Evolutionary conservation across 37 sponge, comb jelly and placozoan genomes (phyloP), one percentile per base, ranked within the genome.

Genomic region (Oopsacas minuta): DNA sequence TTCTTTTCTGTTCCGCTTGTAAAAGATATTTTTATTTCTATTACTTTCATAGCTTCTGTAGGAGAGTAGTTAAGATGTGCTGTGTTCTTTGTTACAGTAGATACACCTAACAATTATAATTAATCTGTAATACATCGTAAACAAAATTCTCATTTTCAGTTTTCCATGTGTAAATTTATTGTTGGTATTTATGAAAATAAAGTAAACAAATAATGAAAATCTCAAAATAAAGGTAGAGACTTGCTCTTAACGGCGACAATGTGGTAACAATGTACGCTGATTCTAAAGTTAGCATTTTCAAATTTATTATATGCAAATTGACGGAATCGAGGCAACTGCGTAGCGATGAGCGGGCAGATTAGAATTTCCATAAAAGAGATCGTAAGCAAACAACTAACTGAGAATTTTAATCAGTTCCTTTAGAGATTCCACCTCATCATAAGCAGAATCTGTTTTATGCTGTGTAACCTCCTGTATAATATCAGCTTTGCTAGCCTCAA

Each of bases 1-100:
- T 10, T 61, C 75, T 34, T n/a, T 12, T 61, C 75, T 12, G 75
- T 61, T 25, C 75, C 75, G 20, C 22, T 10, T 10, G 75, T 20
- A n/a, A 61, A 61, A 25, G 75, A 25, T 10, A 61, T 61, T n/a
- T 61, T 61, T 61, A 61, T 61, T n/a, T 61, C 75, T 20, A 61
- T 61, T n/a, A 34, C 28, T 3, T 61, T 34, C 75, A 61, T 61
- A 7, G 75, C 75, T n/a, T 61, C 75, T 10, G 75, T 61, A 25
- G 75, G 75, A 32, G 75, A 61, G 28, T 32, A 61, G 75, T 61
- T 61, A 34, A 61, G 75, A n/a, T 61, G 75, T 61, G 75, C 75
- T 61, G 75, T 61, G 75, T 61, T 61, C 75, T 61, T 61, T 5
- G 28, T 34, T 3, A 61, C 75, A 61, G 75, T 61, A 5, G 75